Evolutionary conservation across 1,140 invertebrate genomes (phyloP), one percentile per base, ranked within the genome.

Genomic region (Cecropterus lyciades): DNA sequence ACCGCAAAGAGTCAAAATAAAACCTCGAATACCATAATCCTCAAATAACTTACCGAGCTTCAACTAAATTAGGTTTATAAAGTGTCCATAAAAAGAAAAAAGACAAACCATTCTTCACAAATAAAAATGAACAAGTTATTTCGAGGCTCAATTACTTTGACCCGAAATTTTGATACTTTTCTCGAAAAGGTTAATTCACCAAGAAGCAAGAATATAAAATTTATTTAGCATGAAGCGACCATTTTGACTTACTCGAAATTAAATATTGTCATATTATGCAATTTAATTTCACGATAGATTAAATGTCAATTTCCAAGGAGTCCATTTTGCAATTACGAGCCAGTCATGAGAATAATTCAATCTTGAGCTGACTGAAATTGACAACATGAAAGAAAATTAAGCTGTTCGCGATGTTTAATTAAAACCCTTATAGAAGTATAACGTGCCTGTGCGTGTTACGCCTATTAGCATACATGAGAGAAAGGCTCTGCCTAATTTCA

Each of bases 81-180:
- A 33, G 24, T 49, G 14, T 27, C 27, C 30, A 40, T 37, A 37
- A 49, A 48, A 16, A 20, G 27, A n/a, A 60, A 24, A 49, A 49
- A 43, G 4, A 9, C 45, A 13, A 17, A 20, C 15, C 45, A 37
- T 15, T 2, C 33, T 30, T 37, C 57, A 14, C 24, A 49, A 51
- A 46, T 33, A 62, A 63, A 63, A 63, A 63, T 63, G 60, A 52
- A 52, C 60, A 63, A 40, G 48, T 42, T 63, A 27, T 63, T 63
- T 52, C 33, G 49, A 51, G 17, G 37, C 48, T 48, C 60, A 63
- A 63, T 63, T 52, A 63, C 48, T 63, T 43, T 63, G 37, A 51
- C 48, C 48, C 49, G 48, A 43, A 63, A 63, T 52, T 52, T 40
- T 51, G 60, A 43, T 63, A 52, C 48, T 52, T 52, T 63, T 52